phyloP scores from a whole-genome alignment of 2,888 invertebrate genomes.

The Elgonia sp. region DNA sequence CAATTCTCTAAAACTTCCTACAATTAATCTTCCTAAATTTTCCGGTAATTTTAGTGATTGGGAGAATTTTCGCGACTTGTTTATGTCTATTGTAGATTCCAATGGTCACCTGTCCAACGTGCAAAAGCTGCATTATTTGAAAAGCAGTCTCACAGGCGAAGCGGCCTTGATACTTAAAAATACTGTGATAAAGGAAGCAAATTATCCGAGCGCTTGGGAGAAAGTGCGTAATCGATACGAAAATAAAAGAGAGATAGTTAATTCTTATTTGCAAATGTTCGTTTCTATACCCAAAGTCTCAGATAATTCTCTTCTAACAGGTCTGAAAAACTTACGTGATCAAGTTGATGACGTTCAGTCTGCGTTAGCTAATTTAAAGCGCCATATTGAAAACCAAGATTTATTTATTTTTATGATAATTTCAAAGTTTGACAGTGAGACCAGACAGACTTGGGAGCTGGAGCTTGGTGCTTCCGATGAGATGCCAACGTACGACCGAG shows the following conservation, averaged over 20 bases:
- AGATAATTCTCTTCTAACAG: neutral
- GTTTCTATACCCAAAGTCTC: neutral
- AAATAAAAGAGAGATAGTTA: neutral
- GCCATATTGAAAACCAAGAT: conserved; percentile 15
- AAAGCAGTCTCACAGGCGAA: neutral
- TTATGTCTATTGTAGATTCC: neutral
- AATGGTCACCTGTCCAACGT: neutral
- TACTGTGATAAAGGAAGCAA: neutral
- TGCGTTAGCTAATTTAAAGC: neutral
- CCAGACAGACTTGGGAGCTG: conserved; percentile 3
- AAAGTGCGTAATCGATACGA: conserved; percentile 2
- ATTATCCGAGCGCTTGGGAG: conserved; percentile 28
- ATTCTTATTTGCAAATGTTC: neutral
- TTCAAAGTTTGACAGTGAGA: conserved; percentile 6
- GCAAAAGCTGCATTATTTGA: conserved; percentile 7
- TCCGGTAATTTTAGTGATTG: conserved; percentile 8
- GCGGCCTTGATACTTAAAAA: conserved; percentile 24
- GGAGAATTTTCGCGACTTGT: conserved; percentile 26
- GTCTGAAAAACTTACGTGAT: conserved; percentile 26
- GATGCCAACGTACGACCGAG: conserved; percentile 7
- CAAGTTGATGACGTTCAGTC: neutral
- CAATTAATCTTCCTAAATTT: conserved; percentile 14
- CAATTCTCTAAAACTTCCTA: neutral
- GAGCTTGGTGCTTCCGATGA: neutral
- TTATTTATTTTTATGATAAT: conserved; percentile 16